phyloP scores from a whole-genome alignment of 2,113 vertebrate species.

The Phycodurus eques region DNA sequence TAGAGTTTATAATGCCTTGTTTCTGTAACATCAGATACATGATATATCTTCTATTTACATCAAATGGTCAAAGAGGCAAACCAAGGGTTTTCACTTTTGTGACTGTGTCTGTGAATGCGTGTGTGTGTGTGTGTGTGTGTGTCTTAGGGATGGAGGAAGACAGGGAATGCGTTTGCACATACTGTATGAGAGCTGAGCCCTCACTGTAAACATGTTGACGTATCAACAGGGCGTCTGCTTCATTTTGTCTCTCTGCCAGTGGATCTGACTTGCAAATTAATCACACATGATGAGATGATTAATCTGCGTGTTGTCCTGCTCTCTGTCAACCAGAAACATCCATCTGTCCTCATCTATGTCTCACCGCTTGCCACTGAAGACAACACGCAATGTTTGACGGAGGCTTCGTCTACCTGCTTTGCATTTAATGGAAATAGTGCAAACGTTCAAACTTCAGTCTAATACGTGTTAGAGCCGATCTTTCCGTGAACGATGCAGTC shows the following conservation, averaged over 20 bases:
- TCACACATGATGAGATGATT: conserved; percentile 73
- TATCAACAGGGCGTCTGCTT: conserved; percentile 58
- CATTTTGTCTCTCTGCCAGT: conserved; percentile 42
- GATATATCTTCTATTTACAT: too few species aligned
- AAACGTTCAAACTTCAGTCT: background rate
- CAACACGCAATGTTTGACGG: background rate
- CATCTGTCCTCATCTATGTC: conserved; percentile 48
- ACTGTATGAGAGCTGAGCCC: conserved; percentile 31
- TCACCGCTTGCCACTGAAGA: background rate
- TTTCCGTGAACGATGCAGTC: too few species aligned
- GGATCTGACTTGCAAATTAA: conserved; percentile 59
- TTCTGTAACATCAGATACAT: too few species aligned
- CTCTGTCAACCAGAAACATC: conserved; percentile 41
- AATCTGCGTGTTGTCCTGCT: conserved; percentile 61
- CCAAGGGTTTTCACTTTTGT: background rate
- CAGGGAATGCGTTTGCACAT: conserved; percentile 5
- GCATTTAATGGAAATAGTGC: background rate
- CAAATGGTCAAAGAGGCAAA: background rate
- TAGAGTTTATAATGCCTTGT: too few species aligned
- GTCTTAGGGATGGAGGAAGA: background rate
- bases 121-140: conserved; percentile 1
- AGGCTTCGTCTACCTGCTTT: background rate
- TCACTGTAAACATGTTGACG: conserved; percentile 68
- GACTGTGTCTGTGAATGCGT: background rate
- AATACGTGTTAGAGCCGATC: too few species aligned